Conservation (phyloP, 2,113 vertebrate species). For the Formicarius rufipectus region DNA sequence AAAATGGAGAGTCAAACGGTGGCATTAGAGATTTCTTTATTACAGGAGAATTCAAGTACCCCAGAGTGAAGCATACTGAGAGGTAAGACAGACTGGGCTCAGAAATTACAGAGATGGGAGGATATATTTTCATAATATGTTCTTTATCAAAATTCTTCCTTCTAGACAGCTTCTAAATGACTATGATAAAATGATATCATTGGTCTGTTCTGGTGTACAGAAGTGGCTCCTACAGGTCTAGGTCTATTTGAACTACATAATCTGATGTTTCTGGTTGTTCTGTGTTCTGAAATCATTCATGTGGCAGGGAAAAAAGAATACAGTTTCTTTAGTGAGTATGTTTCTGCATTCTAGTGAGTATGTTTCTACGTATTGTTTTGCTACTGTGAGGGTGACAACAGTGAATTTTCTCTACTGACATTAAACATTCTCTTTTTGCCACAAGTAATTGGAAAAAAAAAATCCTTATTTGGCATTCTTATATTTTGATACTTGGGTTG, state of each 20-base stretch:
- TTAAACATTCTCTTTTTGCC: background rate
- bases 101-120: background rate
- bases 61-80: background rate
- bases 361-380: background rate
- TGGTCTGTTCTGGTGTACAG: background rate
- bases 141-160: background rate
- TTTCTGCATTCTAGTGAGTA: background rate
- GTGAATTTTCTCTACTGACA: background rate
- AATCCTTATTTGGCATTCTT: background rate
- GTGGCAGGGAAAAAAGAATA: background rate
- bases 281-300: background rate
- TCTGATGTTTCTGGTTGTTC: background rate
- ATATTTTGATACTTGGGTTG: background rate
- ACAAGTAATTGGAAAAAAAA: background rate
- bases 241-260: background rate
- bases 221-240: background rate
- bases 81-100: background rate
- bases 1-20: background rate
- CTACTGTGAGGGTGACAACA: background rate
- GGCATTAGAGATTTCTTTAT: background rate
- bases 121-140: background rate
- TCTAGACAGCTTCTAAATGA: background rate
- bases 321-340: background rate
- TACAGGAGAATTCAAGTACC: background rate
- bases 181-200: background rate